Base-by-base conservation (phyloP, 2,113 vertebrate species). In the Burhinus oedicnemus region DNA sequence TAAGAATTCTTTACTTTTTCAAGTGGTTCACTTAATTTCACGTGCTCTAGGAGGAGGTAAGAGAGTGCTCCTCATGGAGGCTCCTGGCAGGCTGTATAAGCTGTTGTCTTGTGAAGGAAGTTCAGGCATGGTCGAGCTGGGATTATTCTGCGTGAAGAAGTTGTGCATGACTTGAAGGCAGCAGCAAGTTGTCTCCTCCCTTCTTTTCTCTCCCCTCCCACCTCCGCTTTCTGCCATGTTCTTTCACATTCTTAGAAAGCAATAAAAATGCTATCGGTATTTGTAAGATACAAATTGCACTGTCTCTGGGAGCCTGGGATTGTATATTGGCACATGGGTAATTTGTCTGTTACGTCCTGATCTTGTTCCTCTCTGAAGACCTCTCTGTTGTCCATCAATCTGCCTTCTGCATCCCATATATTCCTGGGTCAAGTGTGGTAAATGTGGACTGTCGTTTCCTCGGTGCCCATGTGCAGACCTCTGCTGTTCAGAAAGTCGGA, bases 1-100 rank as follows among this genome's bases (percentile, higher is more conserved):
- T 80, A 87, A 85, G 84, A 95, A 69, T 80, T 89, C 38, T 85
- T 89, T 47, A 60, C 54, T 90, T 79, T 94, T 91, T 87, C 58
- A 88, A 94, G 87, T 77, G 79, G 62, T 81, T 91, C 57, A 27
- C 57, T 91, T 89, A 23, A 70, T 89, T 85, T 85, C 61, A 5
- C 4, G 2, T 52, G 40, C 70, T 77, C 34, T 61, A 66, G 44
- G 79, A 72, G 83, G 44, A 87, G 81, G 61, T 74, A 70, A 62
- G 74, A 76, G 52, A 42, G 79, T 40, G 64, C 38, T 89, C 30
- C 80, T 83, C 47, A 15, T 47, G 1, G 18, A 78, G 72, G 44
- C n/a, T 72, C 17, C 58, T 87, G 74, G 25, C 69, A 80, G 77
- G 49, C 49, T 76, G 34, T 47, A 6, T 38, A 40, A 89, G 21